Evolutionary conservation across 64 coral and sea anemone species (phyloP).

Genomic region (Anthopleura sola): DNA sequence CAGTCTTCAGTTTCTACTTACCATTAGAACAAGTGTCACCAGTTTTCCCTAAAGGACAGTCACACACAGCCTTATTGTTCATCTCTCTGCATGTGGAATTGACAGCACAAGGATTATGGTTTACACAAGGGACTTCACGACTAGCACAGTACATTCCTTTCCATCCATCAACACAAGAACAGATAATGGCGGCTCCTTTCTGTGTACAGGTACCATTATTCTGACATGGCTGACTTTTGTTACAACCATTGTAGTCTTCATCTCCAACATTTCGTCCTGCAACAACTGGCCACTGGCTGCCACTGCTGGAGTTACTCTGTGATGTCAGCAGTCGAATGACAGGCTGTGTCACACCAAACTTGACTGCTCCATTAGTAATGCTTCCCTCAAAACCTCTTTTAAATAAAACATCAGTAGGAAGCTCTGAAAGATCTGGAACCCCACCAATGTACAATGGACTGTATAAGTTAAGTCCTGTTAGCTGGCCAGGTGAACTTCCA

Average conservation of each 20-base stretch:
- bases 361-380: constrained; percentile 37
- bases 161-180: constrained; percentile 70
- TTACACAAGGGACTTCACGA: constrained; percentile 57
- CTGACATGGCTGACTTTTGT: constrained; percentile 37
- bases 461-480: constrained; percentile 72
- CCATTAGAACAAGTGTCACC: constrained; percentile 73
- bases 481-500: constrained; percentile 30
- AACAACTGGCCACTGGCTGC: constrained; percentile 36
- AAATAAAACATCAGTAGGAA: constrained; percentile 68
- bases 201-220: constrained; percentile 73
- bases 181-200: constrained; percentile 66
- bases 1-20: constrained; percentile 18
- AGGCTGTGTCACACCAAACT: neutral
- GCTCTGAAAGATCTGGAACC: constrained; percentile 45
- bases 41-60: constrained; percentile 78
- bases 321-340: constrained; percentile 36
- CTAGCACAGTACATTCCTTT: constrained; percentile 71
- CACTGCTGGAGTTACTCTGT: neutral
- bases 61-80: constrained; percentile 56
- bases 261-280: constrained; percentile 73
- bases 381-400: constrained; percentile 66
- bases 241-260: constrained; percentile 67
- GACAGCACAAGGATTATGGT: constrained; percentile 72
- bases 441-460: constrained; percentile 83
- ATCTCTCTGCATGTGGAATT: constrained; percentile 62